These are phyloP conservation scores for Epinotia brunnichana DNA, from an alignment of 2,888 invertebrate genomes.

Conservation along the genomic window DNA sequence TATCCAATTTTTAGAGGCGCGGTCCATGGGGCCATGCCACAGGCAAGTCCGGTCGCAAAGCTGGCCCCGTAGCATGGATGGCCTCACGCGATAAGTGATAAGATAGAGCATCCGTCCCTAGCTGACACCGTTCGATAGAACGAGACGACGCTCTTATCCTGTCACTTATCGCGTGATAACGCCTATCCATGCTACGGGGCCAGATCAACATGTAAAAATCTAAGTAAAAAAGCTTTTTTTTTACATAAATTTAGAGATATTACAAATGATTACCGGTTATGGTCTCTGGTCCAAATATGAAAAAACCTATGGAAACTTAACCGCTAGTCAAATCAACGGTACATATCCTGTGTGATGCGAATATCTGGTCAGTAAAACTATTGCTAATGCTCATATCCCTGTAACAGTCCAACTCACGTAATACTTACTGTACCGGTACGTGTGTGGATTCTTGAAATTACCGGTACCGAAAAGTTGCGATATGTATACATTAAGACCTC, in stretches of 20 bases:
- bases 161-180: too few relatives aligned
- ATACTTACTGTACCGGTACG: not conserved
- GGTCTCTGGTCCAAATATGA: slow-evolving; percentile 21
- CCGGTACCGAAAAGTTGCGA: not conserved
- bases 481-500: not conserved
- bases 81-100: too few relatives aligned
- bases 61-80: too few relatives aligned
- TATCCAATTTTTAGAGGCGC: too few relatives aligned
- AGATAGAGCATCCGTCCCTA: too few relatives aligned
- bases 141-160: too few relatives aligned
- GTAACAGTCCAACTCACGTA: not conserved
- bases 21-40: too few relatives aligned
- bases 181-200: too few relatives aligned
- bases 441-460: not conserved
- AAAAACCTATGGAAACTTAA: slow-evolving; percentile 35
- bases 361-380: slow-evolving; percentile 34
- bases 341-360: slow-evolving; percentile 39
- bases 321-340: slow-evolving; percentile 41
- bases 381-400: slow-evolving; percentile 4
- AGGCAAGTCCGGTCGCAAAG: too few relatives aligned
- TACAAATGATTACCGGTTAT: slow-evolving; percentile 1
- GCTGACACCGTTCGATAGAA: too few relatives aligned
- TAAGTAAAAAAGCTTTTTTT: too few relatives aligned
- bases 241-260: not conserved
- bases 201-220: too few relatives aligned